These are phyloP conservation scores for Diorhabda elongata DNA, from an alignment of 1,140 invertebrate genomes.

Conservation along the genomic window DNA sequence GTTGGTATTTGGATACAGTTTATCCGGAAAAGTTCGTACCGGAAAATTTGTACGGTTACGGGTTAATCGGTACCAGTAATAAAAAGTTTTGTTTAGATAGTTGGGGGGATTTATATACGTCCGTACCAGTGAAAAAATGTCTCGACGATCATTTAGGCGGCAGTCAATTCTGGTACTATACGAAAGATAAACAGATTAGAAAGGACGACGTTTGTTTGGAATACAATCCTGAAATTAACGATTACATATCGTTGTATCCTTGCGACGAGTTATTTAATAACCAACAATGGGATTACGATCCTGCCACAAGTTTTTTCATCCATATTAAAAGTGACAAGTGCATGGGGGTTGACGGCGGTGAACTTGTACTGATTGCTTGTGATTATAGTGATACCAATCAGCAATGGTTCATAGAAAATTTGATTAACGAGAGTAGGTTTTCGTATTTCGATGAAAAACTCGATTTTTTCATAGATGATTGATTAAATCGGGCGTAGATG, in stretches of 20 bases:
- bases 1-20: slow-evolving; percentile 96
- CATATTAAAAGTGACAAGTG: not conserved
- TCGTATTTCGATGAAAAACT: too few relatives aligned
- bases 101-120: not conserved
- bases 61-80: not conserved
- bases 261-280: not conserved
- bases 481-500: too few relatives aligned
- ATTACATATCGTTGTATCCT: not conserved
- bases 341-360: not conserved
- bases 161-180: not conserved
- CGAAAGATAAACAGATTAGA: not conserved
- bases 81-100: not conserved
- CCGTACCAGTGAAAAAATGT: not conserved
- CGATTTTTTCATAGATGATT: too few relatives aligned
- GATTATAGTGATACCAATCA: not conserved
- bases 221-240: not conserved
- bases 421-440: not conserved
- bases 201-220: not conserved
- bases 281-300: not conserved
- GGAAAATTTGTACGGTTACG: slow-evolving; percentile 40
- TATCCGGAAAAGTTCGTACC: slow-evolving; percentile 97
- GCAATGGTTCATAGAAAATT: not conserved
- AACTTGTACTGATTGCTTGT: not conserved
- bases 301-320: not conserved
- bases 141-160: not conserved